Conservation (phyloP, 64 coral and sea anemone genomes). For the Dendrophyllia cribrosa region DNA sequence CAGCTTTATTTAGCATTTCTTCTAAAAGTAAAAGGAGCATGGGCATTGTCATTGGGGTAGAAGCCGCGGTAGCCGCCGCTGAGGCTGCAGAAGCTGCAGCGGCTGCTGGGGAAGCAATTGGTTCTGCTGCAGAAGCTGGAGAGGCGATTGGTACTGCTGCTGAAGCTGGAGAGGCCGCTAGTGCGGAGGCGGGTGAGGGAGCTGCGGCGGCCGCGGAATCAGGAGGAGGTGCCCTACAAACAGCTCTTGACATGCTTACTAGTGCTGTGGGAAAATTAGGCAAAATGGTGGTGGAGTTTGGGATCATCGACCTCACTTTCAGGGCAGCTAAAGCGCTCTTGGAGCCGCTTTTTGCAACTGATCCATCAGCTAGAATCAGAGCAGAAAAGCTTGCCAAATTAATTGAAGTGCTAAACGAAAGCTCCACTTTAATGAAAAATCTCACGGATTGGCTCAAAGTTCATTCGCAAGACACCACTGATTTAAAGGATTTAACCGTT, state of each 20-base stretch:
- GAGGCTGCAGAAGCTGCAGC: slow-evolving; percentile 8
- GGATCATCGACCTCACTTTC: neutral
- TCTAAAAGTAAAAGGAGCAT: neutral
- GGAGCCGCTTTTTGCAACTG: neutral
- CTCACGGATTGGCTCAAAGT: neutral
- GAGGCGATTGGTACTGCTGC: neutral
- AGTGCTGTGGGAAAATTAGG: neutral
- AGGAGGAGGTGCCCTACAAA: neutral
- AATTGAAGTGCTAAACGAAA: neutral
- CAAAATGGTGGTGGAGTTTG: neutral
- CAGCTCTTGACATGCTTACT: neutral
- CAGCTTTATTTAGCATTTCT: too few relatives aligned
- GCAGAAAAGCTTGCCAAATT: neutral
- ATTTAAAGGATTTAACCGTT: neutral
- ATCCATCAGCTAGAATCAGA: neutral
- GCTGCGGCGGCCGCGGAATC: neutral
- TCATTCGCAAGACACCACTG: neutral
- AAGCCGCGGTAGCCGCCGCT: neutral
- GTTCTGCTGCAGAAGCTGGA: neutral
- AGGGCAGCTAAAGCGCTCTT: neutral
- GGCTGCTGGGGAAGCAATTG: neutral
- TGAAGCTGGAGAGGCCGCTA: neutral
- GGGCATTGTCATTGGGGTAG: neutral
- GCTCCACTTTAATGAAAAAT: neutral
- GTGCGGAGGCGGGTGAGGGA: neutral